Evolutionary conservation across 2,888 invertebrate species (phyloP).

Genomic region (Coremacera marginata): DNA sequence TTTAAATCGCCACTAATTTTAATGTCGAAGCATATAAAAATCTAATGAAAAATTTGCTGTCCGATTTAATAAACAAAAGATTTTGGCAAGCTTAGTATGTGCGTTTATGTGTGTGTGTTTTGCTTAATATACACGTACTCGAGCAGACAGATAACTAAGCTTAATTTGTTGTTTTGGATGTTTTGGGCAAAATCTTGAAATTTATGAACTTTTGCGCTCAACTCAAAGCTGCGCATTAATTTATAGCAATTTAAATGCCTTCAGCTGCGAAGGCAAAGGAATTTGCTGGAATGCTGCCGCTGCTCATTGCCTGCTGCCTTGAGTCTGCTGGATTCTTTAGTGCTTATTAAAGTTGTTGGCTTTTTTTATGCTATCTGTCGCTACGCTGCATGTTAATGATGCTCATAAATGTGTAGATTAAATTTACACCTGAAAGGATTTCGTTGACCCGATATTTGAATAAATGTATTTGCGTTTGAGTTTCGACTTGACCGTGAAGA

Average conservation of each 20-base stretch:
- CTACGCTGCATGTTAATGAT: conserved; percentile 44
- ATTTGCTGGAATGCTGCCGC: not conserved
- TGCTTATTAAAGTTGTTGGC: not conserved
- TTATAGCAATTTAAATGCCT: conserved; percentile 50
- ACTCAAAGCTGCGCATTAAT: conserved; percentile 46
- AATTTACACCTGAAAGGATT: conserved; percentile 49
- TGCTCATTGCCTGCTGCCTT: not conserved
- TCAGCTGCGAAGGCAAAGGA: conserved; percentile 33
- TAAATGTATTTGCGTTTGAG: not conserved
- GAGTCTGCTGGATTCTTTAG: not conserved
- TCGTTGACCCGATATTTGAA: conserved; percentile 2
- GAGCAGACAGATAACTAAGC: not conserved
- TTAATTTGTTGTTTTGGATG: conserved; percentile 31
- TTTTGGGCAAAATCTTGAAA: conserved; percentile 39
- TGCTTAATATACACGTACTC: not conserved
- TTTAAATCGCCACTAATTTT: not conserved
- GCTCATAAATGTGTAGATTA: conserved; percentile 50
- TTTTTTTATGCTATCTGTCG: conserved; percentile 6
- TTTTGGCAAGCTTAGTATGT: not conserved
- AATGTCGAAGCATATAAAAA: not conserved
- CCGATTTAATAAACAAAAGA: conserved; percentile 14
- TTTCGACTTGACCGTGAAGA: not conserved
- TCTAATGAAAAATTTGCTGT: conserved; percentile 15
- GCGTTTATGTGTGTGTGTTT: not conserved
- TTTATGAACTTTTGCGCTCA: conserved; percentile 22